Conservation (phyloP, 1,140 invertebrate genomes). For the Trypoxylus dichotomus region DNA sequence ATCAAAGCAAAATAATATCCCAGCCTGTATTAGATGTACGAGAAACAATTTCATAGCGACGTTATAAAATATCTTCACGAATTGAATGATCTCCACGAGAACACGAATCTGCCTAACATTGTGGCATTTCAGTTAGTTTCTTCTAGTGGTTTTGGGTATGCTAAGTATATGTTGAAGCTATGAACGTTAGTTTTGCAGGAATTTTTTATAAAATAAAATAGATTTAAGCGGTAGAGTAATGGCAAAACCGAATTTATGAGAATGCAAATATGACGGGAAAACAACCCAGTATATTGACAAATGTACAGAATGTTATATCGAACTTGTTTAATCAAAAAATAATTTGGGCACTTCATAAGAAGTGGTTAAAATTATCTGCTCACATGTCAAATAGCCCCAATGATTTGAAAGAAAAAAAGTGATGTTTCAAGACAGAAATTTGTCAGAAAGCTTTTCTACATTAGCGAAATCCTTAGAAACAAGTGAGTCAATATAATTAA, state of each 20-base stretch:
- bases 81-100: slow-evolving; percentile 41
- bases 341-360: not conserved
- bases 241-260: slow-evolving; percentile 2
- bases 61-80: slow-evolving; percentile 40
- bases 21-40: slow-evolving; percentile 42
- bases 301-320: not conserved
- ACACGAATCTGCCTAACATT: slow-evolving; percentile 41
- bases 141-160: slow-evolving; percentile 45
- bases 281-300: slow-evolving; percentile 8
- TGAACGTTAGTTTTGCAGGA: slow-evolving; percentile 43
- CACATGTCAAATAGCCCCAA: not conserved
- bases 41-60: slow-evolving; percentile 44
- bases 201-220: slow-evolving; percentile 34
- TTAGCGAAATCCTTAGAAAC: not conserved
- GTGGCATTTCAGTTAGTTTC: slow-evolving; percentile 46
- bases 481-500: not conserved
- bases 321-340: not conserved
- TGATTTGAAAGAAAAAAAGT: not conserved
- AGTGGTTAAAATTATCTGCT: not conserved
- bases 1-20: slow-evolving; percentile 44
- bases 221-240: not conserved
- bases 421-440: not conserved
- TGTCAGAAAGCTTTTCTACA: not conserved
- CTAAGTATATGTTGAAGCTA: slow-evolving; percentile 44
- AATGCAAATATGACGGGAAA: slow-evolving; percentile 34